Evolutionary conservation across 92 coral and sea anemone species (phyloP).

Genomic region (Porites evermanni): DNA sequence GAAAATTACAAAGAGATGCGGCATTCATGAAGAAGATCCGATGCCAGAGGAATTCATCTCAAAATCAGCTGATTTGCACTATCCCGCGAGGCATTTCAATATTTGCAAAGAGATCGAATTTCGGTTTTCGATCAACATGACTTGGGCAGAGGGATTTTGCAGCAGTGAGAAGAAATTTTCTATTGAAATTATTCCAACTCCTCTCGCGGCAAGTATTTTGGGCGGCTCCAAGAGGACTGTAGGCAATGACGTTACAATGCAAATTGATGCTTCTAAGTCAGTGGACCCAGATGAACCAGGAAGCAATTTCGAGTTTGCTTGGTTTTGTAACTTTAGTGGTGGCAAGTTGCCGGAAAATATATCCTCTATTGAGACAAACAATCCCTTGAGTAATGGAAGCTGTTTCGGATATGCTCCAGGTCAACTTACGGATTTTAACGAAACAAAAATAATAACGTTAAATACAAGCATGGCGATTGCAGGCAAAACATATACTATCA

Average conservation of each 20-base stretch:
- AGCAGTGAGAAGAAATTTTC: conserved; percentile 21
- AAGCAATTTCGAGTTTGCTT: conserved; percentile 25
- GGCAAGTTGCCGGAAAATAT: no score
- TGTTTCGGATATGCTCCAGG: conserved; percentile 77
- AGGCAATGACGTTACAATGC: conserved; percentile 34
- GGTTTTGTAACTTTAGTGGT: conserved; percentile 51
- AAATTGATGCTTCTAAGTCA: conserved; percentile 43
- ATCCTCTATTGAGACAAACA: no score
- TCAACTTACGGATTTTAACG: conserved; percentile 26
- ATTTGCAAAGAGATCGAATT: conserved; percentile 17
- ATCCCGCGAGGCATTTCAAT: no score
- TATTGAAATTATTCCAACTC: conserved; percentile 40
- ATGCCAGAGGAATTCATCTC: no score
- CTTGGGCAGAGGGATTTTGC: conserved; percentile 39
- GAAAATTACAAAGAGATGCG: conserved; percentile 18
- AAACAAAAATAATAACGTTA: neutral
- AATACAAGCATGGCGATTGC: conserved; percentile 54
- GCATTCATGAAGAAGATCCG: neutral
- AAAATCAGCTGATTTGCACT: no score
- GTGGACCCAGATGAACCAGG: conserved; percentile 38
- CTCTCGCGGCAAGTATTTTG: conserved; percentile 38
- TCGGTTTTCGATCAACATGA: conserved; percentile 46
- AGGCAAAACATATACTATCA: conserved; percentile 27
- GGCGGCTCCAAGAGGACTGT: conserved; percentile 66
- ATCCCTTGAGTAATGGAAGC: conserved; percentile 41